These are phyloP conservation scores for Nymphalis polychloros DNA, from an alignment of 2,888 invertebrate genomes.

Conservation along the genomic window DNA sequence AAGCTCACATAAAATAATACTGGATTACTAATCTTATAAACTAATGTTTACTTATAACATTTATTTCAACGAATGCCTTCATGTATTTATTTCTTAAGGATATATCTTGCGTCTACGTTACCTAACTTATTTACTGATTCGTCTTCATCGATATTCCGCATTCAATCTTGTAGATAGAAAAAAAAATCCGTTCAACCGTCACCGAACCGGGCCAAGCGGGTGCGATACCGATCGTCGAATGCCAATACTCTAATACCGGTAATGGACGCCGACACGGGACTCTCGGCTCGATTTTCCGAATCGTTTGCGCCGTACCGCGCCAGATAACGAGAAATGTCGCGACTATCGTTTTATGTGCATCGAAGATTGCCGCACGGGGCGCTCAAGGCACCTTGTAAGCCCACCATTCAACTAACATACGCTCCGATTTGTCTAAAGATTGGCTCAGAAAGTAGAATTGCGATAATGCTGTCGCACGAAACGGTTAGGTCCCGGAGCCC, in stretches of 20 bases:
- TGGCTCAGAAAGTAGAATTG: conserved; percentile 15
- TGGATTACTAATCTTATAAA: too few species aligned
- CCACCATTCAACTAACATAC: conserved; percentile 29
- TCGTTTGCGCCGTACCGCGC: conserved; percentile 68
- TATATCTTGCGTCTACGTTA: neutral
- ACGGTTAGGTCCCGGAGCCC: conserved; percentile 3
- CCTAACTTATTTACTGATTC: conserved; percentile 19
- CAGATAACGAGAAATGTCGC: conserved; percentile 72
- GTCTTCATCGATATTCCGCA: conserved; percentile 24
- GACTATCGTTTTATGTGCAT: conserved; percentile 62
- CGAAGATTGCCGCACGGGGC: conserved; percentile 46
- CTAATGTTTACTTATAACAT: too few species aligned
- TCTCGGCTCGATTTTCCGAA: conserved; percentile 72
- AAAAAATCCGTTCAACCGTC: conserved; percentile 22
- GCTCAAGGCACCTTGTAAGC: conserved; percentile 44
- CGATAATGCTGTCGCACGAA: conserved; percentile 23
- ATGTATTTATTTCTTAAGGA: neutral
- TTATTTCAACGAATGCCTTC: neutral
- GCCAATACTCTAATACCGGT: conserved; percentile 67
- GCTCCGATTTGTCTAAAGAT: conserved; percentile 33
- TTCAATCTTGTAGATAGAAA: conserved; percentile 39
- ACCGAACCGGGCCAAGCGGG: conserved; percentile 29
- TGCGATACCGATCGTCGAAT: conserved; percentile 39
- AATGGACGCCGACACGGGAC: conserved; percentile 64
- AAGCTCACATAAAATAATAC: too few species aligned